phyloP scores from a whole-genome alignment of 2,888 invertebrate genomes.

The Sminthurinus aureus region DNA sequence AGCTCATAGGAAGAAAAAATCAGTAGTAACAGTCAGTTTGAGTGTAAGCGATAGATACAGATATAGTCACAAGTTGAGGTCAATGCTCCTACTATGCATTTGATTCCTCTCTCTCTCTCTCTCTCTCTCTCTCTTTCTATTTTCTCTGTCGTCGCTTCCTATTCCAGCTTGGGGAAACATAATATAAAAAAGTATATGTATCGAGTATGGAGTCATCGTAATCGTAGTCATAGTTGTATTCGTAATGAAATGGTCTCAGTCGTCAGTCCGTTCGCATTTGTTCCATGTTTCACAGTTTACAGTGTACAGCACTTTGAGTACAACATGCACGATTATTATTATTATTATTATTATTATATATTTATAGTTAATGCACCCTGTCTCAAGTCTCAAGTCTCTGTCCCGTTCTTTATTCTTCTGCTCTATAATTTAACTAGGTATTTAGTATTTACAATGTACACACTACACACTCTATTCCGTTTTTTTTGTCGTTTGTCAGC shows the following conservation, averaged over 20 bases:
- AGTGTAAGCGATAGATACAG: not conserved
- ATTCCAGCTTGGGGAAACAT: constrained; percentile 1
- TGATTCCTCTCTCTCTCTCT: not conserved
- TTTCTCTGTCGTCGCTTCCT: constrained; percentile 3
- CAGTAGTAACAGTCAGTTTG: not conserved
- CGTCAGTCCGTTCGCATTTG: not conserved
- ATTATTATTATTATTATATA: no score
- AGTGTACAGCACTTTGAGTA: no score
- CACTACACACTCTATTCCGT: no score
- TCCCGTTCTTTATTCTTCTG: not conserved
- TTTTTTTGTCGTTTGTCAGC: no score
- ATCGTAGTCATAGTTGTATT: no score
- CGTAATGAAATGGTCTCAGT: not conserved
- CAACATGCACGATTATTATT: no score
- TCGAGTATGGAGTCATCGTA: no score
- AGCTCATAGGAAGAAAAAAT: constrained; percentile 3
- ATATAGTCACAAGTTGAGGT: not conserved
- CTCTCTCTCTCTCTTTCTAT: constrained; percentile 10
- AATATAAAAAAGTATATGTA: not conserved
- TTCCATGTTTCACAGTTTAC: not conserved
- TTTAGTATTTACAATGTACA: no score
- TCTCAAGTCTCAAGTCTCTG: not conserved
- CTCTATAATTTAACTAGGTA: no score
- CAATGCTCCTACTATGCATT: constrained; percentile 5
- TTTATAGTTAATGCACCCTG: not conserved